phyloP scores from a whole-genome alignment of 2,797 vertebrate genomes.

The Tapirus indicus region DNA sequence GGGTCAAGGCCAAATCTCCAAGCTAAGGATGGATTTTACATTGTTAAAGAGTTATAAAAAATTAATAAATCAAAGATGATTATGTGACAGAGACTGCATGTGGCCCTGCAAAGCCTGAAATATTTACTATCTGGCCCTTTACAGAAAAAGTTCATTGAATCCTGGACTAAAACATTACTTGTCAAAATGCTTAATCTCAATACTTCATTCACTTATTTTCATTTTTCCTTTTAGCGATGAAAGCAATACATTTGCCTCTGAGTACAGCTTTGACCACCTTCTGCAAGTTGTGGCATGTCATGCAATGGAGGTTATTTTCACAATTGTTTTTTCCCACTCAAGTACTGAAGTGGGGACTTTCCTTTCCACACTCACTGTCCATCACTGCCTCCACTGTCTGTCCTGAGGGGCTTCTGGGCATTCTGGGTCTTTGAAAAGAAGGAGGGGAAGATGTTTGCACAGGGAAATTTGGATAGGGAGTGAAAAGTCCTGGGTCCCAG shows the following conservation, averaged over 20 bases:
- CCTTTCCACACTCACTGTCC: not conserved
- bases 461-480: not conserved
- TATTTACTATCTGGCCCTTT: not conserved
- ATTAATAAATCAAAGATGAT: not conserved
- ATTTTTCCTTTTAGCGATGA: not conserved
- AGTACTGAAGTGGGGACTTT: not conserved
- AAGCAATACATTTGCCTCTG: not conserved
- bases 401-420: not conserved
- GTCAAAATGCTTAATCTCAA: not conserved
- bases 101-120: not conserved
- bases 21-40: not conserved
- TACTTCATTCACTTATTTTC: not conserved
- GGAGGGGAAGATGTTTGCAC: not conserved
- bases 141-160: not conserved
- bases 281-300: not conserved
- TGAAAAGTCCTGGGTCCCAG: not conserved
- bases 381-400: not conserved
- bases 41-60: not conserved
- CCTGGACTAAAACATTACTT: not conserved
- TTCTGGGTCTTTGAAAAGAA: not conserved
- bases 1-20: not conserved
- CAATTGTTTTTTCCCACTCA: no score
- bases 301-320: not conserved
- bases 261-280: not conserved
- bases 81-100: not conserved